Evolutionary conservation across 1,140 invertebrate species (phyloP), one percentile per base, ranked within the genome.

Genomic region (Ephestia elutella): DNA sequence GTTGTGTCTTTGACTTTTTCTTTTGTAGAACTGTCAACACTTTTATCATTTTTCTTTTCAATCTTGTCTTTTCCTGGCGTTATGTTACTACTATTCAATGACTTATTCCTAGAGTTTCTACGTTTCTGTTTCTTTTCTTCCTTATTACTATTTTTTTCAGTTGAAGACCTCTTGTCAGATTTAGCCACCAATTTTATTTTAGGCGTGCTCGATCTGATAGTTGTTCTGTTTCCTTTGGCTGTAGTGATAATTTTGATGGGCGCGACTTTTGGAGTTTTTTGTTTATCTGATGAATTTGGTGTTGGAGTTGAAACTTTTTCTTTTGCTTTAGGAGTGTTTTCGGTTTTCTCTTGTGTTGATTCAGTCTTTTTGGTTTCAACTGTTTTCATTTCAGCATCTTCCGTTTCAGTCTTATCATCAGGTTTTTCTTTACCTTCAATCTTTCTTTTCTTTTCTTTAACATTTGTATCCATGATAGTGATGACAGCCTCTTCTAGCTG

Each of bases 401-500:
- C 63, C n/a, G 25, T 10, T 44, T 60, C 70, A 44, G 55, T 54
- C 10, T 35, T 54, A 17, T 68, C 67, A 13, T 50, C 21, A 53
- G 57, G 54, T 56, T 62, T 56, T 32, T 64, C 71, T 50, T 50
- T 65, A 51, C 67, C 67, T 0, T 64, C 13, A 28, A 70, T 64
- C 51, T 70, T 75, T n/a, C 68, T 65, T 66, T 86, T 87, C 66
- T 86, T 87, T n/a, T 72, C 75, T 48, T 44, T 65, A 5, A 64
- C 49, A 44, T 54, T 66, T 10, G 17, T 70, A n/a, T 75, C 69
- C n/a, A 78, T 68, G 18, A 80, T 66, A 7, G 78, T 80, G n/a
- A 80, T 70, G n/a, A 75, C 68, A 10, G 77, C 76, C 61, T 83
- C 81, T 61, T 82, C 77, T n/a, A 83, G 38, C 5, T 72, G 68